Base-by-base conservation (phyloP, 2,113 vertebrate species). In the Alaudala cheleensis region DNA sequence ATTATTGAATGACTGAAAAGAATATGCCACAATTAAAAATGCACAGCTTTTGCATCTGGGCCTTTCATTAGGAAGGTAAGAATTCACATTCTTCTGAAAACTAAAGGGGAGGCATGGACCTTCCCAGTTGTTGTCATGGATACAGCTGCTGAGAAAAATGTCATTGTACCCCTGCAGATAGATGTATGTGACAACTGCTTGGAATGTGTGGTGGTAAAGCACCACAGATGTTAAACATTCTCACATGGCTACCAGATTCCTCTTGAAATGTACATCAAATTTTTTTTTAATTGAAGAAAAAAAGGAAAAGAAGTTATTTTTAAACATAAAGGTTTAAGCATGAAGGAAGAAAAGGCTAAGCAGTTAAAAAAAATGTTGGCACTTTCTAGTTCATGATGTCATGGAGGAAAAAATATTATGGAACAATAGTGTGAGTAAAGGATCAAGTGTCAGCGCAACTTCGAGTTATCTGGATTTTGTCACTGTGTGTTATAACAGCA, bases 371-470 rank as follows among this genome's bases (percentile, higher is more conserved):
- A 93, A 93, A 72, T 13, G 57, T 90, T 97, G 96, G 96, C 94
- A 93, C 90, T 86, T 94, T 66, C 82, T 83, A 83, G 88, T 39
- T 94, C 92, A 93, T 96, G 95, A 97, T 96, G 93, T 96, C 95
- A 97, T 95, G 95, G 90, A 96, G 96, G 94, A 94, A 97, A 96
- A 97, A 96, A 95, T 96, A 97, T 93, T 96, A 94, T 95, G 94
- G 94, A 97, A 96, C 95, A 97, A 96, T 96, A 96, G 88, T 61
- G 91, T 88, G 95, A 97, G 90, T 93, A 96, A 95, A 97, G 88
- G 92, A 97, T 97, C 96, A 96, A 94, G 94, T 94, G 85, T 96
- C 94, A 95, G 94, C 40, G 81, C 82, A 95, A 67, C 77, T 95
- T 95, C 1, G 0, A 95, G 94, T 88, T 94, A 93, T 94, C 94